phyloP scores from a whole-genome alignment of 2,113 vertebrate genomes.

The Pogonocichla stellata region DNA sequence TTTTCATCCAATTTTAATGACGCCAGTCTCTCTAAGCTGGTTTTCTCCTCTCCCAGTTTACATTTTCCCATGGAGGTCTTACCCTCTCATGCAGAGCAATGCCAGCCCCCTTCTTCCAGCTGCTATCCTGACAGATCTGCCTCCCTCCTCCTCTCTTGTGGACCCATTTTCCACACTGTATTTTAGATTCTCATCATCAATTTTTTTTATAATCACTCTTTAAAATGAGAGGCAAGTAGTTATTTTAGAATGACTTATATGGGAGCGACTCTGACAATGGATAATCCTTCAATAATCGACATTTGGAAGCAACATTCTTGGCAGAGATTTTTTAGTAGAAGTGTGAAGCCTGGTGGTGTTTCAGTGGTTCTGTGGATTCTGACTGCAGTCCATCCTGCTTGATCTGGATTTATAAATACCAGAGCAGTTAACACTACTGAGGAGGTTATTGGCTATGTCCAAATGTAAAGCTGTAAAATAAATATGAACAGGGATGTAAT shows the following conservation, averaged over 20 bases:
- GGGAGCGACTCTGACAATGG: not conserved
- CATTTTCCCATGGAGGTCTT: not conserved
- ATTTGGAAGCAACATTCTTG: not conserved
- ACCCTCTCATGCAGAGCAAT: fast-evolving
- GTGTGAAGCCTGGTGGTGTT: not conserved
- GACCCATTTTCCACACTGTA: not conserved
- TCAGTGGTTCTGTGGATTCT: conserved; percentile 1
- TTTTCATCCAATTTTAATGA: not conserved
- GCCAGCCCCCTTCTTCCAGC: not conserved
- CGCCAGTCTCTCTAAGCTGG: not conserved
- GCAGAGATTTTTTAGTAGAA: not conserved
- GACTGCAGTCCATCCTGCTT: conserved; percentile 11
- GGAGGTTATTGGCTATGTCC: conserved; percentile 13
- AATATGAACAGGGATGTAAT: conserved; percentile 11
- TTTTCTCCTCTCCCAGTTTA: not conserved
- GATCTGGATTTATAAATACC: conserved; percentile 15
- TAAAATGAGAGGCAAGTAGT: not conserved
- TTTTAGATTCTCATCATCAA: not conserved
- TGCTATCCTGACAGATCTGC: not conserved
- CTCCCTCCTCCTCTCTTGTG: not conserved
- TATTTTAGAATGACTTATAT: not conserved
- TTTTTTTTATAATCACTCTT: not conserved
- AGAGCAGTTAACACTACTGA: not conserved
- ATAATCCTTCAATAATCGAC: not conserved
- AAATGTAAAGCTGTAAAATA: not conserved